Conservation (phyloP, 2,888 invertebrate species). For the Pseudolycoriella hygida region DNA sequence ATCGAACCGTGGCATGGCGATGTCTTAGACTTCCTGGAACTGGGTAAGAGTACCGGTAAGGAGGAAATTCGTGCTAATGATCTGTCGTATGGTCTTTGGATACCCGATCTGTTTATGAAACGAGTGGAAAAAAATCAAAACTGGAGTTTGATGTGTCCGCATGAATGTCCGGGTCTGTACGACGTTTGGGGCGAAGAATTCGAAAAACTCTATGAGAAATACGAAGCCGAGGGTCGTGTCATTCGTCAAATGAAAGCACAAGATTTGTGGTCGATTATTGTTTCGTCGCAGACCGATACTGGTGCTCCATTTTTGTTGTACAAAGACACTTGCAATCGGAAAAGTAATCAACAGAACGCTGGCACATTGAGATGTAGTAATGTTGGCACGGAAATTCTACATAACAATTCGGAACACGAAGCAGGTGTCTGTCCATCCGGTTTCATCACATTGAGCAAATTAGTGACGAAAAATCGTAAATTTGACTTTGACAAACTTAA, state of each 20-base stretch:
- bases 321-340: slow-evolving; percentile 90
- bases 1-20: slow-evolving; percentile 99
- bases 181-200: slow-evolving; percentile 92
- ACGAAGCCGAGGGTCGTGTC: slow-evolving; percentile 64
- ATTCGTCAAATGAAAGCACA: slow-evolving; percentile 61
- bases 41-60: slow-evolving; percentile 89
- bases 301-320: slow-evolving; percentile 96
- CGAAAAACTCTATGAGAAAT: slow-evolving; percentile 66
- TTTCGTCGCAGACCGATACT: slow-evolving; percentile 91
- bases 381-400: slow-evolving; percentile 93
- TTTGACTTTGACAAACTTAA: slow-evolving; percentile 81
- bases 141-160: slow-evolving; percentile 97
- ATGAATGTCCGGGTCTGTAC: slow-evolving; percentile 73
- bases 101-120: slow-evolving; percentile 96
- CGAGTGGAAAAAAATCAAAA: slow-evolving; percentile 65
- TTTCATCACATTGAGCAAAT: slow-evolving; percentile 91
- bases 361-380: slow-evolving; percentile 98
- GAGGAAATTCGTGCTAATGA: slow-evolving; percentile 90
- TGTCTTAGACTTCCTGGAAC: slow-evolving; percentile 83
- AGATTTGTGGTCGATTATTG: slow-evolving; percentile 81
- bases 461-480: slow-evolving; percentile 53
- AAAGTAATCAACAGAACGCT: slow-evolving; percentile 94
- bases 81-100: slow-evolving; percentile 93
- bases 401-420: slow-evolving; percentile 84
- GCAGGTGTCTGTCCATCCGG: slow-evolving; percentile 96